Base-by-base conservation (phyloP, 2,113 vertebrate species). In the Leuciscus idus region DNA sequence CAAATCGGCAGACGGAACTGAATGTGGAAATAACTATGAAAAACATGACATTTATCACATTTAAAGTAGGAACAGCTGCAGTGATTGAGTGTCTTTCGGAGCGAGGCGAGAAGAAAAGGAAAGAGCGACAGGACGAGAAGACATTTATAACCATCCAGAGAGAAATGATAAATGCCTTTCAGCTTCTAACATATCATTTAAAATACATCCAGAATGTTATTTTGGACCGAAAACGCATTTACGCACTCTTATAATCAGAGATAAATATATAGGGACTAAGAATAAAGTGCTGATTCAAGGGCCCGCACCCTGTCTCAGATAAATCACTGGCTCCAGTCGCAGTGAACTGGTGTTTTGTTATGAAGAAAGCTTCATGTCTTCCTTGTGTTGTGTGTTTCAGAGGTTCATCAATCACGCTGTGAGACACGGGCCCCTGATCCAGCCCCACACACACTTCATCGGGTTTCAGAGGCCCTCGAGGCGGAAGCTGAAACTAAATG, bases 381-480 rank as follows among this genome's bases (percentile, higher is more conserved):
- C 91, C 89, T 88, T 46, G 46, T 76, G 83, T 85, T 43, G 84
- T 84, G 85, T 79, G 92, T 93, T 89, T 92, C 92, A 89, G 86
- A 95, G 93, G 92, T 95, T 93, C 94, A 98, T 98, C 96, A 95
- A 98, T 97, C 97, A 98, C 92, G 81, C 87, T 88, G 90, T 89
- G 93, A 95, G 96, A 96, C 96, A 93, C 95, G 81, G 85, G 93
- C 93, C 95, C 93, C 92, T 93, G 92, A 95, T 93, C 96, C 96
- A 96, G 92, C 94, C 95, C 91, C 28, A 23, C 91, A 81, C 91
- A 87, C 89, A 89, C 92, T 94, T 95, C 94, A 95, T 96, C 96
- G 94, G 23, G 36, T 96, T 95, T 95, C 95, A 90, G 92, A 90
- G 91, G 91, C 93, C 90, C 93, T 12, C 13, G 48, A 50, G 48